Conservation (phyloP, 2,113 vertebrate species). For the Forbesichthys papilliferus region DNA sequence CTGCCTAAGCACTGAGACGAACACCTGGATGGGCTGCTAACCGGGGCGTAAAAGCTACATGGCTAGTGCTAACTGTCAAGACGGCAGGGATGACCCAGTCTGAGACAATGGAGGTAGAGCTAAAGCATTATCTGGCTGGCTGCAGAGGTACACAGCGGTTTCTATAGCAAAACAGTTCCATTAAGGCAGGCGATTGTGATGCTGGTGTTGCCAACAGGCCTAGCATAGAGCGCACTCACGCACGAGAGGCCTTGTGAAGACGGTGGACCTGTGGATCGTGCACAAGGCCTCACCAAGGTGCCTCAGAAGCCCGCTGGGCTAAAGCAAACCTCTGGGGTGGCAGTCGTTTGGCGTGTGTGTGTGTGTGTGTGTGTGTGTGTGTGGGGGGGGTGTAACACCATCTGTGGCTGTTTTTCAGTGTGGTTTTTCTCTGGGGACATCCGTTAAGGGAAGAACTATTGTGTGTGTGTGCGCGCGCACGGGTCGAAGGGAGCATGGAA, state of each 20-base stretch:
- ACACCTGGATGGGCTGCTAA: background rate
- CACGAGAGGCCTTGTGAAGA: constrained; percentile 3
- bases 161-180: constrained; percentile 16
- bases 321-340: constrained; percentile 40
- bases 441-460: constrained; percentile 28
- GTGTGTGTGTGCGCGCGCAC: constrained; percentile 10
- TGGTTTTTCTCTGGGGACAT: constrained; percentile 49
- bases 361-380: too few relatives aligned
- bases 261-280: constrained; percentile 2
- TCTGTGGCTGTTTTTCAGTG: constrained; percentile 67
- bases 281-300: constrained; percentile 9
- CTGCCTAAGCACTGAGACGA: constrained; percentile 31
- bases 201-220: constrained; percentile 59
- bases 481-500: background rate
- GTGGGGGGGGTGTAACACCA: constrained; percentile 36
- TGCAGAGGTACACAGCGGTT: constrained; percentile 39
- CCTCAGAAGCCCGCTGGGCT: constrained; percentile 36
- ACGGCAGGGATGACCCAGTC: constrained; percentile 24
- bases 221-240: background rate
- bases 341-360: too few relatives aligned
- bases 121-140: constrained; percentile 50
- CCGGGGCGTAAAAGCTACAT: constrained; percentile 38
- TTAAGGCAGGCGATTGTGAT: constrained; percentile 45
- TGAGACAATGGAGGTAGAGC: constrained; percentile 57
- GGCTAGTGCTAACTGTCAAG: constrained; percentile 35